Evolutionary conservation across 1,140 invertebrate genomes (phyloP), one percentile per base, ranked within the genome.

Genomic region (Sminthurinus signatus): DNA sequence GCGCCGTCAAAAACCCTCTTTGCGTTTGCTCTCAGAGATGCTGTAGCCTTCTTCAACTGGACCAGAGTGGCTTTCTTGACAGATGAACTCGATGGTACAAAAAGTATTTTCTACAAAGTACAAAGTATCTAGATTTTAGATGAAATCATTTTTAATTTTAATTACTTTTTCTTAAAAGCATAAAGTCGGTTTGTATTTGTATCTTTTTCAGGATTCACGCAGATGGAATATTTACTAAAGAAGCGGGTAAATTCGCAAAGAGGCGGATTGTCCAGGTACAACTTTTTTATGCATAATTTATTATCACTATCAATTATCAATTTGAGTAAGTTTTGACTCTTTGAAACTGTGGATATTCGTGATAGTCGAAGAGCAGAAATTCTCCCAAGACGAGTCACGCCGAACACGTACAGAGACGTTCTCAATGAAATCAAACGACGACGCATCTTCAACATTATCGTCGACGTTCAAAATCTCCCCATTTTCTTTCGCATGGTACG

Each of bases 41-140:
- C 95, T 48, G 90, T 95, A 77, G 79, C 82, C 27, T 93, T 90
- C 75, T 81, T 94, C 31, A 93, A 94, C 75, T 96, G 93, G 93
- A 93, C 89, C 10, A 85, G 87, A 77, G 90, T 95, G 69, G 92
- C 91, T 0, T 88, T 97, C 65, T 85, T 97, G 32, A 96, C 95
- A 74, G 93, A 97, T 76, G 88, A 93, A 74, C 86, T 88, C 75
- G 85, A 86, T 70, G 87, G 88, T 89, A 75, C 8, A 36, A 36
- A 36, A 36, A 8, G 15, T 15, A 36, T 36, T 36, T 36, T 36
- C 32, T 36, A 36, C n/a, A n/a, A n/a, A n/a, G n/a, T n/a, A n/a
- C n/a, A n/a, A n/a, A n/a, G n/a, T n/a, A n/a, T n/a, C n/a, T n/a
- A n/a, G n/a, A n/a, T n/a, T n/a, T n/a, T n/a, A n/a, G n/a, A n/a